Evolutionary conservation across 2,888 invertebrate genomes (phyloP).

Genomic region (Piscicola geometra): DNA sequence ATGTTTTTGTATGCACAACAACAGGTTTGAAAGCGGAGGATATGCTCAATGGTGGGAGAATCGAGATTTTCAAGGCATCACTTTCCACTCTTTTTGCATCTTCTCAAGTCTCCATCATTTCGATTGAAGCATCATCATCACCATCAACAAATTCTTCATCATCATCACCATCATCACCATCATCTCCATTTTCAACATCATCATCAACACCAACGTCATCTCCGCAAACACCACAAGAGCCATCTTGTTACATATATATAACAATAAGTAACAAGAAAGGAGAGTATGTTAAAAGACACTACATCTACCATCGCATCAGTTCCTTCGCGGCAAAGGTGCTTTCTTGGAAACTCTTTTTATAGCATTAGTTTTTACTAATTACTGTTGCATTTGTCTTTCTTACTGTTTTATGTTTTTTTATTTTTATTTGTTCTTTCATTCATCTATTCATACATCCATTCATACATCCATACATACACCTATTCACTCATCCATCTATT

Average conservation of each 20-base stretch:
- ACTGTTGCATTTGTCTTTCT: no score
- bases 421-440: no score
- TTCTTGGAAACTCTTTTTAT: no score
- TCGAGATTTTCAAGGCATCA: background rate
- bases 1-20: no score
- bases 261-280: background rate
- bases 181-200: background rate
- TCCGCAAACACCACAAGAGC: background rate
- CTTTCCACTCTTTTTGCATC: background rate
- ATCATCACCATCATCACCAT: conserved; percentile 2
- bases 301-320: background rate
- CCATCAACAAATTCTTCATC: background rate
- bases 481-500: no score
- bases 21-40: no score
- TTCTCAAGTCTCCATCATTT: background rate
- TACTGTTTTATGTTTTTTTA: no score
- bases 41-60: no score
- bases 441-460: no score
- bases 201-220: background rate
- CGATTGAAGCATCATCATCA: background rate
- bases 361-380: no score
- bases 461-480: no score
- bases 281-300: background rate
- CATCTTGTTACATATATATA: background rate
- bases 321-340: no score